Evolutionary conservation across 2,797 vertebrate species (phyloP), one percentile per base, ranked within the genome.

Genomic region (Karalla daura): DNA sequence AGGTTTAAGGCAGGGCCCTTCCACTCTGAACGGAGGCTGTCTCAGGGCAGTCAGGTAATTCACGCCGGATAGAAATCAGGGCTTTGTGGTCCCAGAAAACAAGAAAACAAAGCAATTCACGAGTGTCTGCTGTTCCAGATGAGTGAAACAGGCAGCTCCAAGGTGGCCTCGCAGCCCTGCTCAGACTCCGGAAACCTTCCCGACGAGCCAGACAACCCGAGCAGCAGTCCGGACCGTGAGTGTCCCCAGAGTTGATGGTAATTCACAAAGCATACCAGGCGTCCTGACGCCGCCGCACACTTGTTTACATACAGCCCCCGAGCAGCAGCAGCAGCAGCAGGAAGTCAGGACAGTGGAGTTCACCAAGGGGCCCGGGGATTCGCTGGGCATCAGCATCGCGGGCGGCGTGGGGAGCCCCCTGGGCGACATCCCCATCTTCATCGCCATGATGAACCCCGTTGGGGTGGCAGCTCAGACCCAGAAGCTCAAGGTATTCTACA

Each of bases 401-500:
- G 98, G 97, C 30, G 98, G 98, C 23, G 89, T 98, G 62, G 97
- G 96, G 72, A 99, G 98, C 83, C 96, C 96, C 0, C 93, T 99
- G 39, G 98, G 98, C 1, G 96, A 99, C 45, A 96, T 98, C 45
- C 97, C 98, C 28, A 96, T 99, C 79, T 99, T 98, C 69, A 98
- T 99, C 60, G 97, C 98, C 65, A 97, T 99, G 97, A 98, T 99
- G 96, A 97, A 99, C 70, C 96, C 96, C 0, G 93, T 95, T 7
- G 97, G 97, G 67, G 93, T 99, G 63, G 98, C 96, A 2, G 97
- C 97, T 68, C 97, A 97, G 88, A 98, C 97, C 14, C 96, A 98
- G 63, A 95, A 96, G 77, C 94, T 99, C 53, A 93, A 95, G 91
- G 98, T 99, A 91, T 51, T n/a, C n/a, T n/a, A n/a, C n/a, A n/a